Evolutionary conservation across 2,113 vertebrate genomes (phyloP).

Genomic region (Puntigrus tetrazona): DNA sequence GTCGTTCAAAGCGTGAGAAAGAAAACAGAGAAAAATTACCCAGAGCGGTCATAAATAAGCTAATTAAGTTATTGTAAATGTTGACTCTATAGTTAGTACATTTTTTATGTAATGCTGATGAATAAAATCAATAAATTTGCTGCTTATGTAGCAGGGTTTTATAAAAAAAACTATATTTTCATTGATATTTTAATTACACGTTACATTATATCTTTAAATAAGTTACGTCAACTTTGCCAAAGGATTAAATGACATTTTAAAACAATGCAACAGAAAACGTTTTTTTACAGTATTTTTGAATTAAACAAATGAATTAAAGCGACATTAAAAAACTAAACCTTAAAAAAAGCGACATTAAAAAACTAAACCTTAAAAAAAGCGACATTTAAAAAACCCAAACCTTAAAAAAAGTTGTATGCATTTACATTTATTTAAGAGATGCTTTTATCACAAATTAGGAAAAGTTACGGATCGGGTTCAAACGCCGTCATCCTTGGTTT

Average conservation of each 20-base stretch:
- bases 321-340: not conserved
- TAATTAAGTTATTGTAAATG: slow-evolving; percentile 3
- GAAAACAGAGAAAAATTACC: slow-evolving; percentile 19
- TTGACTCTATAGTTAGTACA: not conserved
- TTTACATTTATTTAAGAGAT: not conserved
- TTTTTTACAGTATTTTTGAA: not conserved
- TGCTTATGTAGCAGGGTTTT: no score
- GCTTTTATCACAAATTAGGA: not conserved
- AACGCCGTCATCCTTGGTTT: not conserved
- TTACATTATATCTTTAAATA: not conserved
- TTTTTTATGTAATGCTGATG: not conserved
- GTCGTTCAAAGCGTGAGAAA: slow-evolving; percentile 49
- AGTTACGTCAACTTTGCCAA: no score
- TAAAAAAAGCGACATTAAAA: not conserved
- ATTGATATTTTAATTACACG: not conserved
- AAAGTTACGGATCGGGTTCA: not conserved
- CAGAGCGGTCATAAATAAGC: not conserved
- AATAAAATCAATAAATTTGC: not conserved
- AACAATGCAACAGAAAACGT: no score
- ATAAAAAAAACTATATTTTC: not conserved
- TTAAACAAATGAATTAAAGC: not conserved
- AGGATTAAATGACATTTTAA: no score
- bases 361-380: not conserved
- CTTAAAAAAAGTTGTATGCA: not conserved
- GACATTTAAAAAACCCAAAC: not conserved